phyloP scores from a whole-genome alignment of 2,888 invertebrate genomes.

The Saturnia japonica region DNA sequence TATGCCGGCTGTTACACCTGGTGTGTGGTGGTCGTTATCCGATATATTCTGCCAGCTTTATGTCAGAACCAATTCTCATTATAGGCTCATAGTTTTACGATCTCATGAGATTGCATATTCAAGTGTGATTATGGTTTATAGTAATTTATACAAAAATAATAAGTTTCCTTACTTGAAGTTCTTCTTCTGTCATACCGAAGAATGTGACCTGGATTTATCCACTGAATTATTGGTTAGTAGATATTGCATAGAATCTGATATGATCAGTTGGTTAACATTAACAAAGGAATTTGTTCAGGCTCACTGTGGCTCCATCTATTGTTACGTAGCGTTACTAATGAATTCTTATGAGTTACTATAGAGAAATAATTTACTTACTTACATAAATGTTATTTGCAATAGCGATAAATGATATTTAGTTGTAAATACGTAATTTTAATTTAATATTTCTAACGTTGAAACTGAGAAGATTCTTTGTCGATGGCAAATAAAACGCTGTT shows the following conservation, averaged over 20 bases:
- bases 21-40: too few species aligned
- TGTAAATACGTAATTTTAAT: background rate
- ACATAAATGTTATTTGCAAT: background rate
- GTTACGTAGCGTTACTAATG: slow-evolving; percentile 20
- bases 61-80: too few species aligned
- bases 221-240: background rate
- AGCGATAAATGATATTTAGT: background rate
- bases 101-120: too few species aligned
- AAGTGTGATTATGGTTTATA: too few species aligned
- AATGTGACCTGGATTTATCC: background rate
- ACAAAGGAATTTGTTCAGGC: too few species aligned
- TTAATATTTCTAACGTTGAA: background rate
- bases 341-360: background rate
- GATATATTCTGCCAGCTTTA: too few species aligned
- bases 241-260: background rate
- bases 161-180: background rate
- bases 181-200: background rate
- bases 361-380: background rate
- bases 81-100: too few species aligned
- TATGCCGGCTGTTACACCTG: too few species aligned
- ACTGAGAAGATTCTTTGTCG: background rate
- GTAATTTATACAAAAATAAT: background rate
- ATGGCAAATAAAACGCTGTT: background rate
- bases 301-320: slow-evolving; percentile 38
- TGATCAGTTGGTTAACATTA: background rate